Evolutionary conservation across 2,113 vertebrate species (phyloP).

Genomic region (Syngnathus typhle): DNA sequence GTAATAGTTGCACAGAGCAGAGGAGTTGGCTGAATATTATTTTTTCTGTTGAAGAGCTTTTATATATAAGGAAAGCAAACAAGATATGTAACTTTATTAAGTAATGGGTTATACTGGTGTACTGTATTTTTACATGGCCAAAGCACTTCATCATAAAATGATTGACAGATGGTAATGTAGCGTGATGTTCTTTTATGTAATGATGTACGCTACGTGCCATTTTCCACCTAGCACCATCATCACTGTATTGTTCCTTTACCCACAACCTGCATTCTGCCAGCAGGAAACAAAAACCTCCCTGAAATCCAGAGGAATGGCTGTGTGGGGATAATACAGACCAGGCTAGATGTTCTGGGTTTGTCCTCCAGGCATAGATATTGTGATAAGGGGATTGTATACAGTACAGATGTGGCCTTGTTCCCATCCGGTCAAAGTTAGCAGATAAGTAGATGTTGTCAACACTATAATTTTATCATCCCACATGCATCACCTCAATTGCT

Average conservation of each 20-base stretch:
- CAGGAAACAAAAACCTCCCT: conserved; percentile 59
- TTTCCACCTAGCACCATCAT: conserved; percentile 55
- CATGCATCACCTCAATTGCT: conserved; percentile 38
- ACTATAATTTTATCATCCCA: conserved; percentile 40
- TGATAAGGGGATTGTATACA: conserved; percentile 48
- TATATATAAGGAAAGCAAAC: not conserved
- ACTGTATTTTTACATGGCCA: not conserved
- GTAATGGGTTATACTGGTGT: not conserved
- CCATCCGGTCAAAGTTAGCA: conserved; percentile 59
- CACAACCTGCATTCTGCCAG: conserved; percentile 65
- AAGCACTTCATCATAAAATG: not conserved
- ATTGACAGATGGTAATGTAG: conserved; percentile 1
- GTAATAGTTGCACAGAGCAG: not conserved
- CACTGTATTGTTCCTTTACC: conserved; percentile 61
- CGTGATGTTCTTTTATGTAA: conserved; percentile 49
- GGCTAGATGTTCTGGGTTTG: conserved; percentile 28
- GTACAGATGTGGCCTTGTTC: conserved; percentile 60
- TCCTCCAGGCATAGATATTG: conserved; percentile 43
- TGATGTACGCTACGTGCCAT: conserved; percentile 64
- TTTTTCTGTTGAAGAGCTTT: conserved; percentile 1
- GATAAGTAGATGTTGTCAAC: conserved; percentile 59
- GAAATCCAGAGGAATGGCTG: conserved; percentile 43
- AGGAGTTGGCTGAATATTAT: not conserved
- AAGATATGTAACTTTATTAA: not conserved
- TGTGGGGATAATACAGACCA: conserved; percentile 12